Percentiles rank a stretch among this genome's conserved stretches.
phyloP scores from a whole-genome alignment of 2,113 vertebrate genomes.

The Cololabis saira region DNA sequence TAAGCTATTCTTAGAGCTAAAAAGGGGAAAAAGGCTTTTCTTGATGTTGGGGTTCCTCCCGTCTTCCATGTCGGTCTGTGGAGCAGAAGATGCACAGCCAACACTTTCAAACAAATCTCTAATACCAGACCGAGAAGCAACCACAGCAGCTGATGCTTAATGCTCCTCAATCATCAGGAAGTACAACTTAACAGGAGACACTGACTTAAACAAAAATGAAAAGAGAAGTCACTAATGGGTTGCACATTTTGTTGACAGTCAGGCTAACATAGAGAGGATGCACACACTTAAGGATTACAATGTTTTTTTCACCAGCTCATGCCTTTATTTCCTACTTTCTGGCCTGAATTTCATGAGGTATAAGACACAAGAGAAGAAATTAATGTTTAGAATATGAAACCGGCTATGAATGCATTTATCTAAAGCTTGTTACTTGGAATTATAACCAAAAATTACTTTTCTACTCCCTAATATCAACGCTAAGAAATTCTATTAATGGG shows the following conservation, averaged over 20 bases:
- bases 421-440: too few relatives aligned
- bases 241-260: neutral
- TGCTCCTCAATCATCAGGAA: neutral
- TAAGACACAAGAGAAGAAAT: too few relatives aligned
- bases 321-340: too few relatives aligned
- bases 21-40: constrained; percentile 99
- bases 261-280: neutral
- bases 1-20: constrained; percentile 99
- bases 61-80: constrained; percentile 95
- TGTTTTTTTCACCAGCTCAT: too few relatives aligned
- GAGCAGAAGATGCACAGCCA: constrained; percentile 91
- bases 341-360: too few relatives aligned
- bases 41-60: constrained; percentile 98
- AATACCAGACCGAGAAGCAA: constrained; percentile 36
- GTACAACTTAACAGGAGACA: neutral
- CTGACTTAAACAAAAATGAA: neutral
- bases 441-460: too few relatives aligned
- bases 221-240: neutral
- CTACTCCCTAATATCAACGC: too few relatives aligned
- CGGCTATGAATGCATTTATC: too few relatives aligned
- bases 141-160: constrained; percentile 29
- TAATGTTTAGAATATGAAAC: too few relatives aligned
- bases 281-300: too few relatives aligned
- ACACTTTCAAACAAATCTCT: constrained; percentile 81
- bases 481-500: too few relatives aligned